phyloP scores from a whole-genome alignment of 2,797 vertebrate genomes.

The Schizopygopsis pylzovi region DNA sequence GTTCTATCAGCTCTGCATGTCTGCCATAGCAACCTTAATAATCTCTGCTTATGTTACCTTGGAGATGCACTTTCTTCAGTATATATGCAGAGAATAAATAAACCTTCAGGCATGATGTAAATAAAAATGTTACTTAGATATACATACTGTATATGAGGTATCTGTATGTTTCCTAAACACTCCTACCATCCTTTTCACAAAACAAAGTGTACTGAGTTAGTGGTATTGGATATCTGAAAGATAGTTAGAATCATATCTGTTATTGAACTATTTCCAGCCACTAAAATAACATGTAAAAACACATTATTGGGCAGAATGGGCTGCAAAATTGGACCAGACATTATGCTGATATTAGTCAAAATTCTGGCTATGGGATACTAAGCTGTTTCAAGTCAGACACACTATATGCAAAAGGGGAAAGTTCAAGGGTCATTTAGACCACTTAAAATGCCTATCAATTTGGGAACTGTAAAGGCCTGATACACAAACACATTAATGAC shows the following conservation, averaged over 20 bases:
- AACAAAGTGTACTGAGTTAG: neutral
- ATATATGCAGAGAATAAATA: neutral
- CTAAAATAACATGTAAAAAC: neutral
- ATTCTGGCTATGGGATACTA: neutral
- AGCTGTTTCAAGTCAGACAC: neutral
- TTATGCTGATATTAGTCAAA: neutral
- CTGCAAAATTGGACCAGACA: neutral
- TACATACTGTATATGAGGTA: no score
- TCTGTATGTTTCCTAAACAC: neutral
- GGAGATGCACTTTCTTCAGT: neutral
- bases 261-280: neutral
- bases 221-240: neutral
- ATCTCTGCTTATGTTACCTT: neutral
- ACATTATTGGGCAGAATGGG: neutral
- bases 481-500: constrained; percentile 52
- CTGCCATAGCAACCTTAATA: neutral
- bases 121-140: neutral
- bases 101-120: neutral
- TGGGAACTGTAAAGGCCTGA: constrained; percentile 4
- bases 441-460: neutral
- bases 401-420: neutral
- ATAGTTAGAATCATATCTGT: neutral
- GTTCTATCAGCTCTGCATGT: neutral
- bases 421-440: neutral
- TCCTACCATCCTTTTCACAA: neutral